Conservation (phyloP, 2,113 vertebrate genomes). For the Otolemur garnettii region DNA sequence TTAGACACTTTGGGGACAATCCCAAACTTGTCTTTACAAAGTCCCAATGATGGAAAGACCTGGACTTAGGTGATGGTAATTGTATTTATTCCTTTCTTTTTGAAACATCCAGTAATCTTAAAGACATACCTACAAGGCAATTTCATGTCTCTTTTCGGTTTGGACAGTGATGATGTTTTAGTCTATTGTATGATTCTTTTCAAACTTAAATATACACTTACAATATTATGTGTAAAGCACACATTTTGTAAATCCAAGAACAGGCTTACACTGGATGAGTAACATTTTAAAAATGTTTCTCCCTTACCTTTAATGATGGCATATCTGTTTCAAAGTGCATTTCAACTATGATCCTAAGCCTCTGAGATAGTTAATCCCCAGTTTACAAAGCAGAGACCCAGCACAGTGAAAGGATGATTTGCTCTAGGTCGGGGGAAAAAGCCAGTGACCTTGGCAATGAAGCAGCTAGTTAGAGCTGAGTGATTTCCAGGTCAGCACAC, state of each 20-base stretch:
- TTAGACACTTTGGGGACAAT: not conserved
- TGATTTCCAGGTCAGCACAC: conserved; percentile 32
- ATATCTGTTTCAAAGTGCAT: conserved; percentile 35
- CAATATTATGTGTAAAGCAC: not conserved
- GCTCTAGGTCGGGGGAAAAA: conserved; percentile 18
- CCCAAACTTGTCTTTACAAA: not conserved
- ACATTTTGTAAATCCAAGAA: conserved; percentile 45
- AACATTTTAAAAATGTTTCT: conserved; percentile 6
- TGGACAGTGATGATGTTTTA: not conserved
- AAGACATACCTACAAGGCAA: not conserved
- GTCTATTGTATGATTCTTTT: conserved; percentile 26
- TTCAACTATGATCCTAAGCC: conserved; percentile 22
- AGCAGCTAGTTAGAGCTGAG: not conserved
- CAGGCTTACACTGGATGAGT: not conserved
- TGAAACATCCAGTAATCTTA: not conserved
- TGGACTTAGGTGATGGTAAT: not conserved
- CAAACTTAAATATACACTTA: not conserved
- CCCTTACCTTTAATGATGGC: not conserved
- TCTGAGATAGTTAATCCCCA: not conserved
- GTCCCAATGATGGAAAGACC: not conserved
- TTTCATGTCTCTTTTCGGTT: not conserved
- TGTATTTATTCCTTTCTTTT: not conserved
- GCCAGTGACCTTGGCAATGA: conserved; percentile 55
- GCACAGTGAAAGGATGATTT: conserved; percentile 15
- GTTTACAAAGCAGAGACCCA: not conserved